Conservation (phyloP, 2,888 invertebrate species). For the Synanthedon vespiformis region DNA sequence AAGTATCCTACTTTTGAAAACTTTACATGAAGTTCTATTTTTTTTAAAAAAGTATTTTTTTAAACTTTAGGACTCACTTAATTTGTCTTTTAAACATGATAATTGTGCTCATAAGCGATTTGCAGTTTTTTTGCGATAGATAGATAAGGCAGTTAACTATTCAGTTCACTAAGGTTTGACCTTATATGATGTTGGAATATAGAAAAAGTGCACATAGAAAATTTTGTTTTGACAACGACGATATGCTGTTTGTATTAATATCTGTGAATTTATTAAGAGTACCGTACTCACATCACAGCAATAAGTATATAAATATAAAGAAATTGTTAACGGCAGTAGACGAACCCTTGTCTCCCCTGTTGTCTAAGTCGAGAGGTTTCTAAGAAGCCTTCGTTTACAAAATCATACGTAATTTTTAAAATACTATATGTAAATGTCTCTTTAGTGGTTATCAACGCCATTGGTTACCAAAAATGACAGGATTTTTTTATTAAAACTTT, state of each 20-base stretch:
- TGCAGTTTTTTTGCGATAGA: no score
- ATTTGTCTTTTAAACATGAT: no score
- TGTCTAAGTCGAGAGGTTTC: conserved; percentile 34
- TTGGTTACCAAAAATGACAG: conserved; percentile 71
- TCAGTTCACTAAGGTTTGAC: no score
- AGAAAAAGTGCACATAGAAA: no score
- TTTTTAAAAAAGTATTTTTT: no score
- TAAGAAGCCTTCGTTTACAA: conserved; percentile 35
- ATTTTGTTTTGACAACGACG: no score
- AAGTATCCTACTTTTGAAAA: no score
- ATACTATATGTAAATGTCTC: conserved; percentile 48
- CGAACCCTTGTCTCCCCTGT: conserved; percentile 45
- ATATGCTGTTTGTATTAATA: not conserved
- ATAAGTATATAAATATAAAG: conserved; percentile 31
- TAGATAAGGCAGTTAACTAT: no score
- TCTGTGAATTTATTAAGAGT: not conserved
- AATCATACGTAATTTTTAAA: conserved; percentile 59
- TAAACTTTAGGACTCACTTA: no score
- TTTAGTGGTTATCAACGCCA: conserved; percentile 63
- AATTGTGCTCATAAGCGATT: no score
- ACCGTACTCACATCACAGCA: conserved; percentile 45
- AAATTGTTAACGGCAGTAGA: conserved; percentile 26
- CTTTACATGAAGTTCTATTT: no score
- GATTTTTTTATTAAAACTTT: conserved; percentile 58
- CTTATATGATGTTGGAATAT: no score